These are phyloP conservation scores for Trichomycterus rosablanca DNA, from an alignment of 2,113 vertebrate genomes.

Conservation along the genomic window DNA sequence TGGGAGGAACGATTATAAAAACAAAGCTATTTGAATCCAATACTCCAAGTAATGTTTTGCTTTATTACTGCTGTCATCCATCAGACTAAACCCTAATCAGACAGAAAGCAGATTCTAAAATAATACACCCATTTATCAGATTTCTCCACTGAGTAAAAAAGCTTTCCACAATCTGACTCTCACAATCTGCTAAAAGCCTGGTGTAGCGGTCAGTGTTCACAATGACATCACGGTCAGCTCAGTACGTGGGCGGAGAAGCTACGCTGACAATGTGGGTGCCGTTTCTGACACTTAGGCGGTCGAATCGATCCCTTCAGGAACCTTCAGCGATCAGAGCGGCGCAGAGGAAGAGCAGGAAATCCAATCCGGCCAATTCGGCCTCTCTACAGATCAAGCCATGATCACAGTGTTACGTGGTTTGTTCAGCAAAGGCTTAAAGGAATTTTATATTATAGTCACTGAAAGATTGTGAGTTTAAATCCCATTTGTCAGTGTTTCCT, in stretches of 20 bases:
- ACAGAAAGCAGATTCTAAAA: too few species aligned
- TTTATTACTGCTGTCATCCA: too few species aligned
- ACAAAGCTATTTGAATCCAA: too few species aligned
- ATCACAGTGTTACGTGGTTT: too few species aligned
- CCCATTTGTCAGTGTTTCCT: conserved; percentile 13
- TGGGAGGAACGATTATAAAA: too few species aligned
- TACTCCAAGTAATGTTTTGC: too few species aligned
- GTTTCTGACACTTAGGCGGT: conserved; percentile 37
- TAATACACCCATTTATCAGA: too few species aligned
- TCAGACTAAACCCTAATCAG: too few species aligned
- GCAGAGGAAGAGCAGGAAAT: conserved; percentile 28
- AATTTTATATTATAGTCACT: conserved; percentile 35
- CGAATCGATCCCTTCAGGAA: conserved; percentile 37
- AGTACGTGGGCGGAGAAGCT: conserved; percentile 23
- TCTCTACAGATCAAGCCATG: too few species aligned
- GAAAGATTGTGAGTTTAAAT: conserved; percentile 29
- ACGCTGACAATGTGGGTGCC: conserved; percentile 19
- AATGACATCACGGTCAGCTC: conserved; percentile 26
- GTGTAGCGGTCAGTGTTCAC: conserved; percentile 29
- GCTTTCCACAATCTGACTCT: too few species aligned
- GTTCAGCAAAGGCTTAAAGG: conserved; percentile 32
- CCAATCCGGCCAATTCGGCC: conserved; percentile 4
- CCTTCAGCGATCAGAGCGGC: conserved; percentile 28
- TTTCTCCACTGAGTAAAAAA: too few species aligned
- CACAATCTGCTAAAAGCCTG: conserved; percentile 22